These are phyloP conservation scores for Sinocyclocheilus maitianheensis DNA, from an alignment of 2,113 vertebrate species.

Conservation along the genomic window DNA sequence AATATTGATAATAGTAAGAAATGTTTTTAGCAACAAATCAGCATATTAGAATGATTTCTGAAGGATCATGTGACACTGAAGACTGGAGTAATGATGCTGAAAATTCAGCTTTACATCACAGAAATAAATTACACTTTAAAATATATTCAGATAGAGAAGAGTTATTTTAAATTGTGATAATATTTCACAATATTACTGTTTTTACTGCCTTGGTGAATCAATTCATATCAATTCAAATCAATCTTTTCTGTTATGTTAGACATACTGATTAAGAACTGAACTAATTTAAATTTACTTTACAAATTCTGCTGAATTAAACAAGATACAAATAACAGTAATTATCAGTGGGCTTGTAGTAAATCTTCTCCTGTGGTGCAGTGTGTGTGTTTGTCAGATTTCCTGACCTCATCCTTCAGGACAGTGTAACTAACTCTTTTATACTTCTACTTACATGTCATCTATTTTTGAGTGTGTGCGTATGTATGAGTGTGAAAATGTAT, in stretches of 20 bases:
- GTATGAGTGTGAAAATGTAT: neutral
- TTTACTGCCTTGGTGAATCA: too few species aligned
- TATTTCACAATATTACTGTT: neutral
- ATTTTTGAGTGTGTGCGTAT: neutral
- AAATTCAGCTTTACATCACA: neutral
- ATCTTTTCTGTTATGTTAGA: neutral
- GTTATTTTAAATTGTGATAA: neutral
- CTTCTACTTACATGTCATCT: neutral
- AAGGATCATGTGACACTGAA: neutral
- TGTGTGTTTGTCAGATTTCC: neutral
- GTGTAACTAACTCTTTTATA: neutral
- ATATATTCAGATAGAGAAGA: neutral
- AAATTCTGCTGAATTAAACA: neutral
- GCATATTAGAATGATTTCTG: neutral
- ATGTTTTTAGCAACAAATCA: neutral
- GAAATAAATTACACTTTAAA: neutral
- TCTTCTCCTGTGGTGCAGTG: neutral
- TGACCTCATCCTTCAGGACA: neutral
- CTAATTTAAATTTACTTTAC: neutral
- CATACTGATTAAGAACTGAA: neutral
- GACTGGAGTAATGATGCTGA: neutral
- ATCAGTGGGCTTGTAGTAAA: neutral
- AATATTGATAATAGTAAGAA: neutral
- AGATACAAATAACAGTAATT: neutral
- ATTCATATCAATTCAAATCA: too few species aligned